These are phyloP conservation scores for Xiphophorus maculatus DNA, from an alignment of 2,113 vertebrate genomes.

Conservation along the genomic window DNA sequence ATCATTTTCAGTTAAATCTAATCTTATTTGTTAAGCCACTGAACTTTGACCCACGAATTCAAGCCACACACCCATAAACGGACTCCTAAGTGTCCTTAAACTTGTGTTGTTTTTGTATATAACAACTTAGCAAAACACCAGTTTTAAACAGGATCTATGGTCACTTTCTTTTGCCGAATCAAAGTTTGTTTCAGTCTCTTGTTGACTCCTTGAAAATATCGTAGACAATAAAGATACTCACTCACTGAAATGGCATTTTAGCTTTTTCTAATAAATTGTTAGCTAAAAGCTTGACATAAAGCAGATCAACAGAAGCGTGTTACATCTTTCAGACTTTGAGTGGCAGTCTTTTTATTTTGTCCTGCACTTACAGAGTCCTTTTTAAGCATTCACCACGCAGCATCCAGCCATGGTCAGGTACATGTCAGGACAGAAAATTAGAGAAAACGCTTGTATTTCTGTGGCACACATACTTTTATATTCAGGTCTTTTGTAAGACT, in stretches of 20 bases:
- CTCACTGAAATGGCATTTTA: too few species aligned
- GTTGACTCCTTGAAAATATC: background rate
- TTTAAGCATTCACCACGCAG: background rate
- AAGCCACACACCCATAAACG: too few species aligned
- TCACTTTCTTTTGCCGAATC: too few species aligned
- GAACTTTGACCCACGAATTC: too few species aligned
- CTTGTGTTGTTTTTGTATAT: too few species aligned
- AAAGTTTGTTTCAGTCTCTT: too few species aligned
- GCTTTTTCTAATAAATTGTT: background rate
- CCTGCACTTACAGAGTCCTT: background rate
- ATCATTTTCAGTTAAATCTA: too few species aligned
- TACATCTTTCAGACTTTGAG: background rate
- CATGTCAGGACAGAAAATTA: background rate
- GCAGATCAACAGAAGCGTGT: background rate
- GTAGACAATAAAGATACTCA: too few species aligned
- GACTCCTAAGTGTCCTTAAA: too few species aligned
- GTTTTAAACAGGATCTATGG: too few species aligned
- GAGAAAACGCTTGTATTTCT: constrained; percentile 1
- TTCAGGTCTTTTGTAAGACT: constrained; percentile 28
- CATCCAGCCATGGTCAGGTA: background rate
- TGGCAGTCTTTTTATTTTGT: background rate
- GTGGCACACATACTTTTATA: constrained; percentile 9
- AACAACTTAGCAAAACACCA: too few species aligned
- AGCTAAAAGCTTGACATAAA: background rate
- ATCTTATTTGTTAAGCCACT: too few species aligned